Evolutionary conservation across 2,888 invertebrate species (phyloP).

Genomic region (Euspilapteryx auroguttella): DNA sequence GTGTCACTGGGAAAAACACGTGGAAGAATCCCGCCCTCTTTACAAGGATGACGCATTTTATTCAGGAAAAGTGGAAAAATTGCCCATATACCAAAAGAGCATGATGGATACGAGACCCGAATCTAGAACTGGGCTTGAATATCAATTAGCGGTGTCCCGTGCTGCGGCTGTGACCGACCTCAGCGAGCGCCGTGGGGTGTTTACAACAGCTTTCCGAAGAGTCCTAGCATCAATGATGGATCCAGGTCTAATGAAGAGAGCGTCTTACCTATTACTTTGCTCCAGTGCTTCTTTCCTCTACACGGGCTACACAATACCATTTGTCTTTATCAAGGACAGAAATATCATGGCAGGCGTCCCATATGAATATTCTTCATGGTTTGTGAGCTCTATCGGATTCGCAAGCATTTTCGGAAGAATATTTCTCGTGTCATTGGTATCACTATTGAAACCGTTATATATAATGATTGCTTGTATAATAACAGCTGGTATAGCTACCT

Average conservation of each 20-base stretch:
- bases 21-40: constrained; percentile 2
- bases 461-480: background rate
- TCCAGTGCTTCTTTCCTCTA: constrained; percentile 5
- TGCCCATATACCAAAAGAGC: background rate
- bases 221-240: constrained; percentile 9
- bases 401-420: constrained; percentile 6
- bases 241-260: constrained; percentile 4
- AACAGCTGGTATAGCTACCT: background rate
- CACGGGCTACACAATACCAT: constrained; percentile 7
- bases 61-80: constrained; percentile 2
- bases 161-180: constrained; percentile 5
- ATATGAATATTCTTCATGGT: constrained; percentile 4
- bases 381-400: constrained; percentile 7
- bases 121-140: constrained; percentile 1
- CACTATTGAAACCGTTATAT: constrained; percentile 3
- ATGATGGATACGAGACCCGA: background rate
- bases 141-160: constrained; percentile 8
- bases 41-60: constrained; percentile 6
- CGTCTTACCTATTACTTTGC: constrained; percentile 6
- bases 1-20: constrained; percentile 4
- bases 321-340: constrained; percentile 7
- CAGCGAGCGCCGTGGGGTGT: constrained; percentile 4
- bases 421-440: constrained; percentile 5
- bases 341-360: constrained; percentile 6
- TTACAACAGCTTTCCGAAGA: constrained; percentile 6